Base-by-base conservation (phyloP, 1,140 invertebrate genomes). In the Drosophila biarmipes region DNA sequence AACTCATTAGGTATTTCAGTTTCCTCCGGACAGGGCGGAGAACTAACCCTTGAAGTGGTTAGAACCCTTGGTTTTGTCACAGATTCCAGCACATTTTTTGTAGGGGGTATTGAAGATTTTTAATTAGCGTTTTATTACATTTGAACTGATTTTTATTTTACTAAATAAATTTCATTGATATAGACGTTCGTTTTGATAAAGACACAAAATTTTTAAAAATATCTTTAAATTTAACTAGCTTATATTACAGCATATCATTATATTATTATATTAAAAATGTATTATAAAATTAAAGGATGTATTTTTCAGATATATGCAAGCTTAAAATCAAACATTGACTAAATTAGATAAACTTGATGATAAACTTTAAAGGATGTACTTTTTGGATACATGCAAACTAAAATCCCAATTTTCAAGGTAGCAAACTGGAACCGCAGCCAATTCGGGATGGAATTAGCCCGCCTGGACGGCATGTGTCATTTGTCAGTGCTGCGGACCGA, bases 1-100 rank as follows among this genome's bases (percentile, higher is more conserved):
- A 53, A 75, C 72, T 74, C 72, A 74, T 74, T 74, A 74, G 59
- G 66, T 76, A 27, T 74, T 42, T 38, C 71, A 52, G 40, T 54
- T 76, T 35, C 40, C 48, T 53, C 43, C 34, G 49, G 69, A 43
- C 69, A 51, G 49, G 42, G 35, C 14, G 17, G 29, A 34, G 21
- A 52, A 57, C 45, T 66, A 57, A 53, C 45, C 72, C 71, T 45
- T 56, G 43, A 64, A 37, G 14, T 51, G 12, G 35, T 34, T 46
- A 15, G 34, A 15, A 15, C 43, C 0, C 11, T 34, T 24, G 27
- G 43, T 51, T 34, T 63, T 34, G 7, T 42, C n/a, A 35, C 27
- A 35, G 35, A 63, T 67, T 51, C 35, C 58, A 15, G 10, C 6
- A 46, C 43, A 51, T 14, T 11, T 43, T 43, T 8, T 5, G 1